Evolutionary conservation across 2,888 invertebrate species (phyloP).

Genomic region (Lagria hirta): DNA sequence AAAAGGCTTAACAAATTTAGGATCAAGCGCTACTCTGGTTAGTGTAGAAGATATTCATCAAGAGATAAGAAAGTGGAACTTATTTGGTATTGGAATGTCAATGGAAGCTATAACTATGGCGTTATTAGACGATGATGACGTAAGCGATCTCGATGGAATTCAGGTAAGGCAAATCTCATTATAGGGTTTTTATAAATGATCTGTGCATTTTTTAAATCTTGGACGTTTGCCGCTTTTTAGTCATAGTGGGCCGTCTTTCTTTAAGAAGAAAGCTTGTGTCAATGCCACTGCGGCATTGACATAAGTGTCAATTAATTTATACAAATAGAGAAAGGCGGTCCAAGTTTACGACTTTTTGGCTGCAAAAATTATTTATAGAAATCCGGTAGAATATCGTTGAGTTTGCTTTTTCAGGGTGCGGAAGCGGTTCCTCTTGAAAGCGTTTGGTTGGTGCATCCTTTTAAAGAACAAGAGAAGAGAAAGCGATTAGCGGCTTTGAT

Average conservation of each 20-base stretch:
- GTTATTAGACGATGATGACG: slow-evolving; percentile 60
- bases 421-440: slow-evolving; percentile 61
- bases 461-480: slow-evolving; percentile 62
- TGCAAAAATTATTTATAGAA: not conserved
- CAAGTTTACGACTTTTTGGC: too few species aligned
- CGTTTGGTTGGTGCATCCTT: slow-evolving; percentile 64
- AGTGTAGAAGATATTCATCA: slow-evolving; percentile 56
- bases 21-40: slow-evolving; percentile 63
- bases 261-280: too few species aligned
- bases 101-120: slow-evolving; percentile 63
- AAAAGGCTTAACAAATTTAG: slow-evolving; percentile 59
- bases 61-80: slow-evolving; percentile 61
- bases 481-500: slow-evolving; percentile 65
- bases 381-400: too few species aligned
- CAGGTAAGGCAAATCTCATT: slow-evolving; percentile 51
- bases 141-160: slow-evolving; percentile 60
- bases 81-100: slow-evolving; percentile 61
- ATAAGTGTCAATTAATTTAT: too few species aligned
- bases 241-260: too few species aligned
- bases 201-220: too few species aligned
- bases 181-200: too few species aligned
- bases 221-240: too few species aligned
- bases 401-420: slow-evolving; percentile 55
- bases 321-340: too few species aligned
- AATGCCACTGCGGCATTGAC: too few species aligned